Conservation (phyloP, 2,888 invertebrate genomes). For the Rhodophaea formosa region DNA sequence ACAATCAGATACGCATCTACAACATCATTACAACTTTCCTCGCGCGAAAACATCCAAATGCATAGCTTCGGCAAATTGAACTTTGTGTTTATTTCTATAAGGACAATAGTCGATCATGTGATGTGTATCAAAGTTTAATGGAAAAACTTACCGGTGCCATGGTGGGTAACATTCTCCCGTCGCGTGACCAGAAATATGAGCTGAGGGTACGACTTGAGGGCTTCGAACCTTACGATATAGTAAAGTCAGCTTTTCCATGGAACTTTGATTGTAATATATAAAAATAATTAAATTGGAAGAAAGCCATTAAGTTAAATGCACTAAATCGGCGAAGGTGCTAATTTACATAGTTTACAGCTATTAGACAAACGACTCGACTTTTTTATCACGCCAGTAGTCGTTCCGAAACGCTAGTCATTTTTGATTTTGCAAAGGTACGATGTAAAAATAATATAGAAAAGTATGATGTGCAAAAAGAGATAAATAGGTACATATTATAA, state of each 20-base stretch:
- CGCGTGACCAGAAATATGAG: constrained; percentile 17
- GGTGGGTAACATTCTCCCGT: constrained; percentile 8
- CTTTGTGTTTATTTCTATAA: constrained; percentile 4
- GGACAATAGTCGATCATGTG: constrained; percentile 9
- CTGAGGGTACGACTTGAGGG: constrained; percentile 1
- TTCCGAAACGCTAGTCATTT: no score
- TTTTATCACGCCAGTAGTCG: no score
- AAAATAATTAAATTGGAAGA: no score
- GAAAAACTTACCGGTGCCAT: constrained; percentile 16
- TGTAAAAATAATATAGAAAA: no score
- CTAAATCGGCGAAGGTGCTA: no score
- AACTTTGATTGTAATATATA: neutral
- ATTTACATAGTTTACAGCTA: no score
- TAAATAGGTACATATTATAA: no score
- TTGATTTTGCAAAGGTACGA: no score
- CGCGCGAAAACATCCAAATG: constrained; percentile 12
- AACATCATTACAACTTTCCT: constrained; percentile 17
- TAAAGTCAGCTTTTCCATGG: neutral
- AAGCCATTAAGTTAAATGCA: no score
- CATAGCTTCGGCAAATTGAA: neutral
- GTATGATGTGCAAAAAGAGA: no score
- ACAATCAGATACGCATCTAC: constrained; percentile 3
- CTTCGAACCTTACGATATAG: neutral
- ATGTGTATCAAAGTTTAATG: constrained; percentile 9
- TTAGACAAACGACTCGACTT: no score